A percentile compares a stretch with the other conserved stretches of the same genome.
phyloP scores from a whole-genome alignment of 2,113 vertebrate species.

The Aix galericulata region DNA sequence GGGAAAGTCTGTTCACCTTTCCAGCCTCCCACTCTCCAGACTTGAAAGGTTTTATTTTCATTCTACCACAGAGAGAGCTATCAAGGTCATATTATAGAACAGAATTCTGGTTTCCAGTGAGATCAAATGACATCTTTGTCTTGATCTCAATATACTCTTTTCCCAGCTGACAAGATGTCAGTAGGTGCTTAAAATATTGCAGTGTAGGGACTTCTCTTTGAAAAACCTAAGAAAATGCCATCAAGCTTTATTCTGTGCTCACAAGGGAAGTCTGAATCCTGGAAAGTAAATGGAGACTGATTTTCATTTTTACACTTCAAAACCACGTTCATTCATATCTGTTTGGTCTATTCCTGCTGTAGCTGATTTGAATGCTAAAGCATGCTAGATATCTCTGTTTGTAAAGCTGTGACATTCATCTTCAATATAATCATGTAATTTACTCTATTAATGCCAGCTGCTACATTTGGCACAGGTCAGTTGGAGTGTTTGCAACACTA shows the following conservation, averaged over 20 bases:
- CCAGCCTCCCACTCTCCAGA: not conserved
- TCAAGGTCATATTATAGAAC: not conserved
- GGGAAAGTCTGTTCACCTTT: not conserved
- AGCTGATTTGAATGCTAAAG: slow-evolving; percentile 52
- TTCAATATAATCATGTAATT: slow-evolving; percentile 66
- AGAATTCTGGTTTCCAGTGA: not conserved
- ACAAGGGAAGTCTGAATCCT: not conserved
- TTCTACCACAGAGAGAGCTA: not conserved
- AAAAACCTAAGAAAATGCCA: not conserved
- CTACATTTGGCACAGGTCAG: slow-evolving; percentile 56
- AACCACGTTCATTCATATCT: not conserved
- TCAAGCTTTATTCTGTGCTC: not conserved
- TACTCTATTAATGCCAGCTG: slow-evolving; percentile 69
- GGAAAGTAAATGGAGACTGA: slow-evolving; percentile 13
- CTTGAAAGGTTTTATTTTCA: not conserved
- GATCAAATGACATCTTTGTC: not conserved
- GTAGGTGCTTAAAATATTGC: not conserved
- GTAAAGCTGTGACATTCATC: slow-evolving; percentile 48
- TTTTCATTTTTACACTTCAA: slow-evolving; percentile 13
- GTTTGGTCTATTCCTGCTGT: slow-evolving; percentile 9
- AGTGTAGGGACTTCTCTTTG: not conserved
- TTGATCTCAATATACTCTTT: not conserved
- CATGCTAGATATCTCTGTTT: slow-evolving; percentile 39
- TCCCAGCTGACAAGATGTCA: not conserved
- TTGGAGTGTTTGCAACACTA: slow-evolving; percentile 17